Evolutionary conservation across 2,888 invertebrate genomes (phyloP), one percentile per base, ranked within the genome.

Genomic region (Orchesellides sinensis): DNA sequence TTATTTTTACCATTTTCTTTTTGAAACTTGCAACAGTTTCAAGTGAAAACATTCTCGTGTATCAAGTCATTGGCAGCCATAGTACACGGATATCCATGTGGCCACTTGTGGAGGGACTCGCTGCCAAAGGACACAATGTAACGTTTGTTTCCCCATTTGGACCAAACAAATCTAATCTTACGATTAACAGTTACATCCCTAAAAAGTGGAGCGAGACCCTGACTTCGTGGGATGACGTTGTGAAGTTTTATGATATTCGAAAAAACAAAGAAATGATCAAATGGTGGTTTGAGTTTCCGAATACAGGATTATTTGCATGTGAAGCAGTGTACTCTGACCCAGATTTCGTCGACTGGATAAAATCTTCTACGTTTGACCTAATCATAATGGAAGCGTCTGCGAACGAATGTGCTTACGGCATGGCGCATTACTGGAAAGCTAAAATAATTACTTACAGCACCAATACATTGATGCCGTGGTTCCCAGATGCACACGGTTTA

Each of bases 51-150:
- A n/a, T n/a, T n/a, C n/a, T n/a, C n/a, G n/a, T n/a, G n/a, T n/a
- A n/a, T n/a, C n/a, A n/a, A n/a, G n/a, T n/a, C n/a, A n/a, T n/a
- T n/a, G n/a, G n/a, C n/a, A n/a, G n/a, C n/a, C 86, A 87, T 81
- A 84, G 84, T 56, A 85, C 86, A 19, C 81, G 86, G 0, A 83
- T 87, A 4, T 52, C 78, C 0, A 80, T 83, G 3, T 87, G 87
- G 87, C 87, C 87, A 6, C 70, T 87, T 0, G 83, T 86, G 6
- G 83, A 84, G 73, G 68, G 59, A 45, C 75, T 87, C 6, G 69
- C 75, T 0, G 80, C 78, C 1, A 23, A 61, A 5, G 86, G 86
- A 23, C 87, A 87, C 68, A 59, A 82, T 66, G 77, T 87, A 5
- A 85, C 86, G 2, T 87, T 84, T 47, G n/a, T 87, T 5, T 73